Conservation (phyloP, 2,888 invertebrate genomes). For the Gerris lacustris region DNA sequence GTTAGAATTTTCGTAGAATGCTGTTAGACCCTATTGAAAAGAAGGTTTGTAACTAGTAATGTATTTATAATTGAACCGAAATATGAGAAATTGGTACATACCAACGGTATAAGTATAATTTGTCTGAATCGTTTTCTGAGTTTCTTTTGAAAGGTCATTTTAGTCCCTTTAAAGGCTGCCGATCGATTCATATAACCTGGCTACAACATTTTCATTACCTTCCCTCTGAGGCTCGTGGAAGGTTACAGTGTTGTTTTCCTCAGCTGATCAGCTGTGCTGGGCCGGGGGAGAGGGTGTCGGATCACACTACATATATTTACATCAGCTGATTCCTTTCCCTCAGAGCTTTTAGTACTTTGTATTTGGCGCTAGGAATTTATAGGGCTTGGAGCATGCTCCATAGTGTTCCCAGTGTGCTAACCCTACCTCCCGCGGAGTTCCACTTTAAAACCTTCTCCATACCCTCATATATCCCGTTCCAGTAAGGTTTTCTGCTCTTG, state of each 20-base stretch:
- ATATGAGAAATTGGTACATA: too few relatives aligned
- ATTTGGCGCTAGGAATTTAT: not conserved
- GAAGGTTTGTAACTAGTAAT: too few relatives aligned
- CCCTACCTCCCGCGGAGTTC: not conserved
- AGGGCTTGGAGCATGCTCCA: not conserved
- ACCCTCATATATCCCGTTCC: too few relatives aligned
- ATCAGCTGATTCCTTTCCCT: not conserved
- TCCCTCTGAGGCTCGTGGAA: not conserved
- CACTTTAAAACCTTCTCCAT: too few relatives aligned
- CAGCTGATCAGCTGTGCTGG: not conserved
- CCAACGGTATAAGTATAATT: too few relatives aligned
- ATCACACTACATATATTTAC: not conserved
- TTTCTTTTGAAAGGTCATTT: not conserved
- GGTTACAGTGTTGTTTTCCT: slow-evolving; percentile 1
- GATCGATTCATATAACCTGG: slow-evolving; percentile 3
- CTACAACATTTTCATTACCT: not conserved
- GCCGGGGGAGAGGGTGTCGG: not conserved
- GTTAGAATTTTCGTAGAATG: too few relatives aligned
- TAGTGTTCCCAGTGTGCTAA: not conserved
- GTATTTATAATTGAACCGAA: too few relatives aligned
- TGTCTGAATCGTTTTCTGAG: too few relatives aligned
- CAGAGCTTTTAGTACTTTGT: not conserved
- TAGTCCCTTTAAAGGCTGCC: not conserved
- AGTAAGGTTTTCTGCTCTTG: too few relatives aligned
- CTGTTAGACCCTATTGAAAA: too few relatives aligned